A percentile compares a stretch with the other conserved stretches of the same genome.
phyloP scores from a whole-genome alignment of 2,113 vertebrate species.

The Hemichromis elongatus region DNA sequence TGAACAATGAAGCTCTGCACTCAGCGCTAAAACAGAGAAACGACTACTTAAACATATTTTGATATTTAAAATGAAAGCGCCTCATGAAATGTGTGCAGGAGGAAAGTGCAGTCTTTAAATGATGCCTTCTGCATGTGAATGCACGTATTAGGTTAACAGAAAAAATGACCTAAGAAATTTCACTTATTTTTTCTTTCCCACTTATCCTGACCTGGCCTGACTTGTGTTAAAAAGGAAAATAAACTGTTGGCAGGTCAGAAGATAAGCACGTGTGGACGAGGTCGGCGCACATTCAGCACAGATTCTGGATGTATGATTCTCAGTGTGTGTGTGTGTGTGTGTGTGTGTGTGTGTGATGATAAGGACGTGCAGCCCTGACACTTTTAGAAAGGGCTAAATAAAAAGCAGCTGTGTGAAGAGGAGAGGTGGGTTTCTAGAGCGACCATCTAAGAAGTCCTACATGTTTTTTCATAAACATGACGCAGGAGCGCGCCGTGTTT shows the following conservation, averaged over 20 bases:
- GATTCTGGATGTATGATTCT: neutral
- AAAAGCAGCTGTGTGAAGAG: neutral
- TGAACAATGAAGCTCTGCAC: neutral
- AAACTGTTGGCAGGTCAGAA: neutral
- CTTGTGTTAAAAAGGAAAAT: neutral
- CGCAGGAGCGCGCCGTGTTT: slow-evolving; percentile 19
- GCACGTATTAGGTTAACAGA: neutral
- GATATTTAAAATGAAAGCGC: neutral
- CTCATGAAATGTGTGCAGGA: neutral
- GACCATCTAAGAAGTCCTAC: neutral
- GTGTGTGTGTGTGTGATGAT: neutral
- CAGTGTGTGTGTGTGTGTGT: neutral
- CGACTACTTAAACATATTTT: neutral
- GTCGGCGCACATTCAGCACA: neutral
- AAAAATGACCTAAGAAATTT: neutral
- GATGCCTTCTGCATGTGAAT: neutral
- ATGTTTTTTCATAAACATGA: neutral
- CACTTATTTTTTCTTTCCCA: neutral
- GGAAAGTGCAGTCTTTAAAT: neutral
- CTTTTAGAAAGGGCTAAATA: slow-evolving; percentile 1
- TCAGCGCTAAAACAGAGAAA: neutral
- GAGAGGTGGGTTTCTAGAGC: neutral
- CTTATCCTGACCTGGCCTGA: neutral
- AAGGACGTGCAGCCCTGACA: slow-evolving; percentile 30
- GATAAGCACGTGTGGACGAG: neutral